Percentiles rank a stretch among this genome's conserved stretches.
These are phyloP conservation scores for Oligia fasciuncula DNA, from an alignment of 2,888 invertebrate species.

Conservation along the genomic window DNA sequence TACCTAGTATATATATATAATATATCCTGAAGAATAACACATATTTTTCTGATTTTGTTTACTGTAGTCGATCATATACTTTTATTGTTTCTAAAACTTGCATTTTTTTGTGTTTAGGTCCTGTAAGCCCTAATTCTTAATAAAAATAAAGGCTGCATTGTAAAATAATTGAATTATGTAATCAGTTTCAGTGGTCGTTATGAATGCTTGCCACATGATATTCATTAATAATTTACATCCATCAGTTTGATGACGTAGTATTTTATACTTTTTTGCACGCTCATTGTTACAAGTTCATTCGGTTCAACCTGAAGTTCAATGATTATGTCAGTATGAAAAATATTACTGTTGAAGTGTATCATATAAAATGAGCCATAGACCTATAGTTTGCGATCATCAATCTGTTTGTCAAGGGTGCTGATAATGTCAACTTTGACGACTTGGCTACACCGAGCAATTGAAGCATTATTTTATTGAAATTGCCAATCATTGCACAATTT, in stretches of 20 bases:
- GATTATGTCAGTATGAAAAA: neutral
- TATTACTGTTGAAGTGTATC: neutral
- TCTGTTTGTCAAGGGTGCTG: neutral
- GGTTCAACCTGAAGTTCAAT: neutral
- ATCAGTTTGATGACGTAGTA: slow-evolving; percentile 12
- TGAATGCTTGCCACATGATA: slow-evolving; percentile 17
- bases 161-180: slow-evolving; percentile 21
- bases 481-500: neutral
- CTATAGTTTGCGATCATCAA: neutral
- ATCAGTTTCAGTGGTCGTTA: slow-evolving; percentile 32
- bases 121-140: neutral
- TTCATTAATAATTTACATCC: slow-evolving; percentile 35
- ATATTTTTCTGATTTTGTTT: too few relatives aligned
- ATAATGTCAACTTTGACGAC: neutral
- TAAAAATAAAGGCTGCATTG: slow-evolving; percentile 9
- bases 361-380: too few relatives aligned
- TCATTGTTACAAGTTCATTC: slow-evolving; percentile 1
- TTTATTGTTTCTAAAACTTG: too few relatives aligned
- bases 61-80: too few relatives aligned
- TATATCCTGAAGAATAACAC: too few relatives aligned
- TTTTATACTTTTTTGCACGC: slow-evolving; percentile 12
- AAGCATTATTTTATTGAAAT: neutral
- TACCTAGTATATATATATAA: too few relatives aligned
- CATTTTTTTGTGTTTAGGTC: too few relatives aligned
- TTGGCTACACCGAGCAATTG: neutral